A percentile compares a stretch with the other conserved stretches of the same genome.
phyloP scores from a whole-genome alignment of 2,113 vertebrate genomes.

The Notechis scutatus region DNA sequence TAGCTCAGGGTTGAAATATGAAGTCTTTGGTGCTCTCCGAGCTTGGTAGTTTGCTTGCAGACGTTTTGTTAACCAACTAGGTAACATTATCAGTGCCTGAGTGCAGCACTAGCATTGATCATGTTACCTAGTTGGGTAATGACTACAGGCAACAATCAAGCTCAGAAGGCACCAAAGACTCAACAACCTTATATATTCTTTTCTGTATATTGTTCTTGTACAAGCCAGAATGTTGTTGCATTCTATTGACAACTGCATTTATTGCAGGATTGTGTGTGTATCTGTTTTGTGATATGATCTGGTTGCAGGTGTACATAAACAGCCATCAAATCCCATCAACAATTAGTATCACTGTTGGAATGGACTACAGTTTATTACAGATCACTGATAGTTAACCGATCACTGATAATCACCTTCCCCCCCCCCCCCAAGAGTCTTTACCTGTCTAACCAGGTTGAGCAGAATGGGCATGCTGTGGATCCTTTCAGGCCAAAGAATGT shows the following conservation, averaged over 20 bases:
- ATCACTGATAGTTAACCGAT: background rate
- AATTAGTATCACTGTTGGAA: background rate
- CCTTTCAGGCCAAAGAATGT: background rate
- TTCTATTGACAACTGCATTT: background rate
- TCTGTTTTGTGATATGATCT: background rate
- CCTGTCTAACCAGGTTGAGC: background rate
- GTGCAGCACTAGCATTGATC: background rate
- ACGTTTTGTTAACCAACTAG: background rate
- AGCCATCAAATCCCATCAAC: background rate
- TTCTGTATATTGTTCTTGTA: background rate
- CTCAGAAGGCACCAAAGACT: background rate
- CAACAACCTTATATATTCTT: background rate
- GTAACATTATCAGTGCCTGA: background rate
- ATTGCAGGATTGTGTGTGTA: background rate
- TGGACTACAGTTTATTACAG: background rate
- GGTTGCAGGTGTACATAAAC: background rate
- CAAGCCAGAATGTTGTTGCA: background rate
- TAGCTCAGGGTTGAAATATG: background rate
- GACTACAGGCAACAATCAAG: background rate
- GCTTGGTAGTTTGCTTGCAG: background rate
- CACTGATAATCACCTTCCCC: background rate
- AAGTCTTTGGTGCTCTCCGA: background rate
- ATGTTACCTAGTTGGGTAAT: background rate
- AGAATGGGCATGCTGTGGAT: background rate
- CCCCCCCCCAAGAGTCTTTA: background rate